Conservation (phyloP, 2,888 invertebrate genomes). For the Leistus spinibarbis region DNA sequence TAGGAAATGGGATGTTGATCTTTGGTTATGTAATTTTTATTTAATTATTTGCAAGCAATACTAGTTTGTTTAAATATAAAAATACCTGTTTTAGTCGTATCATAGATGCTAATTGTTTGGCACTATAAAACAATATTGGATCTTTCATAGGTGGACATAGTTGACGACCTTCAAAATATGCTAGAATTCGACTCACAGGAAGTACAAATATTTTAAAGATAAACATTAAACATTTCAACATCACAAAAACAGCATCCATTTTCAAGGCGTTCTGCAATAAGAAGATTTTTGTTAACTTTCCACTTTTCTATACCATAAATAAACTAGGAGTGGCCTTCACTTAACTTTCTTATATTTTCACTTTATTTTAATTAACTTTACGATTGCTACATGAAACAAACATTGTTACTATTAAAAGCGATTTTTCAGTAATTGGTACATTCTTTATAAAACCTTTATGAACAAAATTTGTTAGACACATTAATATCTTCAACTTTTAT, state of each 20-base stretch:
- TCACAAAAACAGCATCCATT: conserved; percentile 9
- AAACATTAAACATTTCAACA: conserved; percentile 8
- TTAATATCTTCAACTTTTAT: no score
- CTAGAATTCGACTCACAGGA: conserved; percentile 40
- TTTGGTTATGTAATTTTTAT: neutral
- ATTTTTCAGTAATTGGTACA: no score
- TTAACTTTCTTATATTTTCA: no score
- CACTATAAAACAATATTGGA: conserved; percentile 71
- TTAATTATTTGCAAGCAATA: neutral
- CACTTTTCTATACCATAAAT: no score
- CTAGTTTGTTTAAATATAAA: neutral
- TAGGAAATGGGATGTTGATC: neutral
- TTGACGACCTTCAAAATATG: conserved; percentile 58
- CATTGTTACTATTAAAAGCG: no score
- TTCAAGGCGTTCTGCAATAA: neutral
- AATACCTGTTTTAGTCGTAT: conserved; percentile 74
- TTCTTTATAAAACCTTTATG: no score
- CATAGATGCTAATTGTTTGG: conserved; percentile 70
- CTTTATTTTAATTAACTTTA: no score
- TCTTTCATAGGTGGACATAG: conserved; percentile 71
- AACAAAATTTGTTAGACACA: no score
- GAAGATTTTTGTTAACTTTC: neutral
- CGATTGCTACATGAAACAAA: no score
- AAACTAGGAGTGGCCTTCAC: no score
- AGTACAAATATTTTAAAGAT: conserved; percentile 8